phyloP scores from a whole-genome alignment of 2,113 vertebrate genomes.

The Silurus meridionalis region DNA sequence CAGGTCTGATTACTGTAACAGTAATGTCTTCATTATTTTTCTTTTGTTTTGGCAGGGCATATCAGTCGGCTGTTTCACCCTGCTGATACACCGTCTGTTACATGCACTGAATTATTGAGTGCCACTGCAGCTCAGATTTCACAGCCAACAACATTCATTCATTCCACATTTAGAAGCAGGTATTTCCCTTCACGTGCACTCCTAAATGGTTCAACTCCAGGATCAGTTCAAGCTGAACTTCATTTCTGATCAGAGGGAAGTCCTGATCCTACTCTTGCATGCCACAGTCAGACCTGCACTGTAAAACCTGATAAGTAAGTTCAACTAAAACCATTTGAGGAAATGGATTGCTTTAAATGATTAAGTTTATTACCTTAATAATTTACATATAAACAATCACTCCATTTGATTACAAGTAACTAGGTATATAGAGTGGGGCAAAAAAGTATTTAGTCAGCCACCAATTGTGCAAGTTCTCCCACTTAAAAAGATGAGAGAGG shows the following conservation, averaged over 20 bases:
- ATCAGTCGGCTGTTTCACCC: slow-evolving; percentile 62
- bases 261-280: neutral
- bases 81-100: slow-evolving; percentile 76
- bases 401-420: no score
- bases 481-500: no score
- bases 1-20: slow-evolving; percentile 65
- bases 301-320: no score
- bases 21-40: slow-evolving; percentile 58
- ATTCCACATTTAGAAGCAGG: slow-evolving; percentile 51
- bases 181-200: slow-evolving; percentile 25
- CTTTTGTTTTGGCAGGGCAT: slow-evolving; percentile 66
- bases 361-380: no score
- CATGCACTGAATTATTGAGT: slow-evolving; percentile 77
- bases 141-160: slow-evolving; percentile 69
- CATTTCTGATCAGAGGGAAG: neutral
- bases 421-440: no score
- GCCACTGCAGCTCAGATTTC: slow-evolving; percentile 70
- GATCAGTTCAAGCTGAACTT: neutral
- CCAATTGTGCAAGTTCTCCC: no score
- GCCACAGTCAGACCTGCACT: neutral
- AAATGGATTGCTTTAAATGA: no score
- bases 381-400: no score
- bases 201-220: neutral
- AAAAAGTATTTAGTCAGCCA: no score
- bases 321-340: no score